A percentile compares a stretch with the other conserved stretches of the same genome.
Conservation (phyloP, 2,113 vertebrate species). For the Isichthys henryi region DNA sequence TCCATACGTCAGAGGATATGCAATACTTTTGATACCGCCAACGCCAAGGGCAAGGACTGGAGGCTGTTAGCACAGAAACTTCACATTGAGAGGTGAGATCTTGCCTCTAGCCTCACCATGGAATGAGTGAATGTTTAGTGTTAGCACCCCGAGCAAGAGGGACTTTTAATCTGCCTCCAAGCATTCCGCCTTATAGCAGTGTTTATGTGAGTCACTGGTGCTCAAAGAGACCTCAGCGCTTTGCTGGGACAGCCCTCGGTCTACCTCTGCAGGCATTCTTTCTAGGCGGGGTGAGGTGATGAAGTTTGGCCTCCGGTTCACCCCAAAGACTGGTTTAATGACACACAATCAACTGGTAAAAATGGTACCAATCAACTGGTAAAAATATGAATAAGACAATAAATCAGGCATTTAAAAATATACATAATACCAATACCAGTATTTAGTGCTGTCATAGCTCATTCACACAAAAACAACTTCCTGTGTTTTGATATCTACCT, state of each 20-base stretch:
- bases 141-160: neutral
- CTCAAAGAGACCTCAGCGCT: neutral
- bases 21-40: conserved; percentile 88
- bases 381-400: neutral
- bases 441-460: neutral
- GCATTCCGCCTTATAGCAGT: conserved; percentile 14
- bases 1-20: conserved; percentile 94
- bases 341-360: too few species aligned
- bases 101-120: neutral
- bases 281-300: neutral
- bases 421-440: neutral
- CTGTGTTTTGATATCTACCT: neutral
- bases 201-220: neutral
- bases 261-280: neutral
- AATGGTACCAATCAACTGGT: neutral
- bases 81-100: conserved; percentile 80
- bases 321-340: too few species aligned
- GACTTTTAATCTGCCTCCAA: conserved; percentile 11
- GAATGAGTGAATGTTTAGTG: conserved; percentile 22
- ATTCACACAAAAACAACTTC: neutral
- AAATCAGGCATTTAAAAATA: neutral
- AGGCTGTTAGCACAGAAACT: conserved; percentile 91
- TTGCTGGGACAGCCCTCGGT: neutral
- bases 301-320: neutral
- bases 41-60: conserved; percentile 96